Evolutionary conservation across 2,797 vertebrate species (phyloP).

Genomic region (Oreochromis grahami): DNA sequence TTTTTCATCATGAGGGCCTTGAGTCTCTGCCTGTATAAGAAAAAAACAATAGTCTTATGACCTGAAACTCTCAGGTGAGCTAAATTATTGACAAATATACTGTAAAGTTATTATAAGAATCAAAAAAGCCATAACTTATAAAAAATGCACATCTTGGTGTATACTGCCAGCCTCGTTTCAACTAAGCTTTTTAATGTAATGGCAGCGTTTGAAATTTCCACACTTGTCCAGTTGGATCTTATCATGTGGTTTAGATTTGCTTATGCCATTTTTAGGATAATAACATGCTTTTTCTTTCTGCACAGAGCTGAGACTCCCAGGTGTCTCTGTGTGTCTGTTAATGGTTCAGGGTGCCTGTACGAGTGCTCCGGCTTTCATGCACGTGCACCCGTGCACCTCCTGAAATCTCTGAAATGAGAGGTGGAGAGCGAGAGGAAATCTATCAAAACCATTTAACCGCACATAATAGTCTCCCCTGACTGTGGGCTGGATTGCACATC

Average conservation of each 20-base stretch:
- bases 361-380: slow-evolving; percentile 4
- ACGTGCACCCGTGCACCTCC: slow-evolving; percentile 32
- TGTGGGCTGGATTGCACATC: slow-evolving; percentile 13
- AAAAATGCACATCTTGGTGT: not conserved
- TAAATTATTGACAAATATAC: not conserved
- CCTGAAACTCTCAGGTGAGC: not conserved
- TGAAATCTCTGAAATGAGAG: slow-evolving; percentile 12
- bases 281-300: not conserved
- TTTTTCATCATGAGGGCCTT: slow-evolving; percentile 12
- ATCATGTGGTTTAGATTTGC: slow-evolving; percentile 20
- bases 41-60: not conserved
- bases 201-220: not conserved
- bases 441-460: slow-evolving; percentile 41
- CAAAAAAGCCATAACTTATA: not conserved
- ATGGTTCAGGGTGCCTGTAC: not conserved
- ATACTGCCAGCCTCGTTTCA: not conserved
- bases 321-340: not conserved
- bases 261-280: slow-evolving; percentile 22
- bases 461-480: slow-evolving; percentile 23
- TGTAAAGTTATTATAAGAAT: not conserved
- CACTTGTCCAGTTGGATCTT: not conserved
- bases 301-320: not conserved
- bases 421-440: slow-evolving; percentile 18
- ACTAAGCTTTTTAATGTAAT: not conserved
- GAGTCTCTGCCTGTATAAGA: not conserved